Evolutionary conservation across 2,113 vertebrate genomes (phyloP).

Genomic region (Regulus satrapa): DNA sequence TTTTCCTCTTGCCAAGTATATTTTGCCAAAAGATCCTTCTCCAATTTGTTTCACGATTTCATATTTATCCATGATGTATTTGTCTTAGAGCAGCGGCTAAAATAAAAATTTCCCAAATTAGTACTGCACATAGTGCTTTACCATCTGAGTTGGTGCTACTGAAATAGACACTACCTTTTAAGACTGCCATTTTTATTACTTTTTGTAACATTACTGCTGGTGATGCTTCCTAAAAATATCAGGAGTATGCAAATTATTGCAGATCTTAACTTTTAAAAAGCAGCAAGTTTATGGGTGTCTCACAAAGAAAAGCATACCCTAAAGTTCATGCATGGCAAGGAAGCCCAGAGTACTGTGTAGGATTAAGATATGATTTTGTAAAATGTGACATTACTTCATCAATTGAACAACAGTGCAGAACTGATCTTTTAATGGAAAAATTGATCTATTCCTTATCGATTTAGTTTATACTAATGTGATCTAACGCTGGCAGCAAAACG

Average conservation of each 20-base stretch:
- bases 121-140: not conserved
- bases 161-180: not conserved
- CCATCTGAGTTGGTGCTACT: not conserved
- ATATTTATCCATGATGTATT: slow-evolving; percentile 81
- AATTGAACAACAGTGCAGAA: not conserved
- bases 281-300: not conserved
- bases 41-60: slow-evolving; percentile 83
- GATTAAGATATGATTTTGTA: not conserved
- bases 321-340: not conserved
- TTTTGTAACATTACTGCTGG: not conserved
- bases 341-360: not conserved
- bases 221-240: not conserved
- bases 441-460: no score
- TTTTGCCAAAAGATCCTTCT: slow-evolving; percentile 90
- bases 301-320: not conserved
- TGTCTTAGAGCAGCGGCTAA: not conserved
- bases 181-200: not conserved
- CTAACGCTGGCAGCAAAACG: no score
- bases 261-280: not conserved
- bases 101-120: not conserved
- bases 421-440: not conserved
- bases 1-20: slow-evolving; percentile 80
- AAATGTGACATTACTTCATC: not conserved
- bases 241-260: not conserved
- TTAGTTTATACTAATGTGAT: no score